Evolutionary conservation across 1,140 invertebrate genomes (phyloP), one percentile per base, ranked within the genome.

Genomic region (Chymomyza costata): DNA sequence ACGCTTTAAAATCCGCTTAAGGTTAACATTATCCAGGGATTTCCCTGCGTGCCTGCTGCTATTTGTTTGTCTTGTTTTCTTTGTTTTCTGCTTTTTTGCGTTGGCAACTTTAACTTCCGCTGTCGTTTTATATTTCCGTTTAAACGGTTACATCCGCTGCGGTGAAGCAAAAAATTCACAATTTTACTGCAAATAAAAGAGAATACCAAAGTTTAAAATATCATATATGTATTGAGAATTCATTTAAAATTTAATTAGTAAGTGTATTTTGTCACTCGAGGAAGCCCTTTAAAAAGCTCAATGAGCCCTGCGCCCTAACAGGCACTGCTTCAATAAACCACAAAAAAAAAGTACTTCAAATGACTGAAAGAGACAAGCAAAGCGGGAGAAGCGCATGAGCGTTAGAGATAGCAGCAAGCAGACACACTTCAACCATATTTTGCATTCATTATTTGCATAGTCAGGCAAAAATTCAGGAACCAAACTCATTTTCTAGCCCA

Each of bases 391-490:
- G 21, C 21, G 21, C 3, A 8, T 25, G 21, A 3, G 21, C 8
- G 21, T 8, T 25, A 25, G 3, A 5, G 21, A 8, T 25, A 25
- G 21, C 3, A 25, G 21, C 40, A 8, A 15, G 25, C 52, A 65
- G 48, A 65, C 62, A 50, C 69, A 74, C 69, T 74, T 65, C 64
- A 68, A 53, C 69, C 54, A 68, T 74, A 78, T 76, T 76, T 76
- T 78, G 71, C 66, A 78, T 78, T 76, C 71, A 78, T 76, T 76
- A 74, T 65, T 76, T 74, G 65, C 69, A 69, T 58, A 69, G 65
- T 52, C 55, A 76, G 63, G 51, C 38, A 44, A 41, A 17, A 38
- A 38, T 13, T 10, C 13, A 11, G 21, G 28, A n/a, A 11, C 6
- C 19, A 52, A 57, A 34, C 49, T 34, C 59, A 14, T 50, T n/a